These are phyloP conservation scores for Margarornis squamiger DNA, from an alignment of 2,797 vertebrate species.

Conservation along the genomic window DNA sequence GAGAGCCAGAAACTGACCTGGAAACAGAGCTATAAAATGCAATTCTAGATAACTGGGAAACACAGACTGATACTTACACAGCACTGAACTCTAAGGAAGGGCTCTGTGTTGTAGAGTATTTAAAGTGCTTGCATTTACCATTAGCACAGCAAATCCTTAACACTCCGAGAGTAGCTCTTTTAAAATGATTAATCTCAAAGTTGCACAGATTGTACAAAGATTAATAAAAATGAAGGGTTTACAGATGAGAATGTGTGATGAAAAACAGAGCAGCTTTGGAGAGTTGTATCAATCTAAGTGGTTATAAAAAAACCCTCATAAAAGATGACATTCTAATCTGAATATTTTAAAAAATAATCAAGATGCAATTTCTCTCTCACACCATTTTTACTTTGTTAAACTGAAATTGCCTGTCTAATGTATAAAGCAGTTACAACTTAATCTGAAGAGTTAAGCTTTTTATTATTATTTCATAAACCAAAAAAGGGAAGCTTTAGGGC, in stretches of 20 bases:
- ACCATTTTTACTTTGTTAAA: conserved; percentile 51
- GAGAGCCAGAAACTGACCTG: conserved; percentile 18
- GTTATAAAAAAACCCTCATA: conserved; percentile 39
- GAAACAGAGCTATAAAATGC: not conserved
- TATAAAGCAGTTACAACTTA: conserved; percentile 51
- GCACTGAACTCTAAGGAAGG: not conserved
- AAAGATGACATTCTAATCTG: conserved; percentile 70
- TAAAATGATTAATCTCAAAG: conserved; percentile 76
- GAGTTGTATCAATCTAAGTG: conserved; percentile 75
- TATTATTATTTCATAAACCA: conserved; percentile 58
- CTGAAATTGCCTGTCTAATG: conserved; percentile 34
- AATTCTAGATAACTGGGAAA: conserved; percentile 27
- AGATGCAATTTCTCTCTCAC: conserved; percentile 68
- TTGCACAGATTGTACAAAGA: conserved; percentile 71
- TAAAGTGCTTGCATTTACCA: conserved; percentile 17
- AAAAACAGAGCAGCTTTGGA: conserved; percentile 77
- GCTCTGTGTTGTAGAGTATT: not conserved
- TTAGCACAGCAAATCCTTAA: conserved; percentile 39
- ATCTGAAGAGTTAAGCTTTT: conserved; percentile 48
- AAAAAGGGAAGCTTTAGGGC: conserved; percentile 57
- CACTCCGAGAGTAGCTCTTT: conserved; percentile 62
- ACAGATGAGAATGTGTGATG: conserved; percentile 73
- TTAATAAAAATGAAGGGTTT: conserved; percentile 78
- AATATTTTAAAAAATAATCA: conserved; percentile 59
- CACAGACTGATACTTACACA: not conserved